Percentiles rank a stretch among this genome's conserved stretches.
Evolutionary conservation across 2,888 invertebrate genomes (phyloP).

Genomic region (Zaprionus lineosus): DNA sequence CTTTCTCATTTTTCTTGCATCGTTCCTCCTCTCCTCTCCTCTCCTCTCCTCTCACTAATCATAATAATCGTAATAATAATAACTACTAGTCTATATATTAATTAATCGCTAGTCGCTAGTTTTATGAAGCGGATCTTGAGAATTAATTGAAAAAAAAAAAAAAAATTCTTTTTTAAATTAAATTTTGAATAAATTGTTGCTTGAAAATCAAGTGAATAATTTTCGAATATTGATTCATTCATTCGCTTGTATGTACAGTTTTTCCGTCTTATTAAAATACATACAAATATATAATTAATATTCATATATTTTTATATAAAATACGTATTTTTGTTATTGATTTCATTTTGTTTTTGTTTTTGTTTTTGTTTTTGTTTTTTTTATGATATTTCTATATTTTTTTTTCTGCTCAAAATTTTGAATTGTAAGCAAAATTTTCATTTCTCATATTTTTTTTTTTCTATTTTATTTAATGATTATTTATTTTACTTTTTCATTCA

Average conservation of each 20-base stretch:
- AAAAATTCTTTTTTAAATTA: too few species aligned
- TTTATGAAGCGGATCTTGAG: constrained; percentile 34
- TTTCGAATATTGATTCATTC: not conserved
- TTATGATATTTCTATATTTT: constrained; percentile 19
- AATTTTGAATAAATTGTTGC: too few species aligned
- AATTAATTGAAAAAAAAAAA: not conserved
- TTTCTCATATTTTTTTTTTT: constrained; percentile 10
- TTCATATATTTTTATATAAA: constrained; percentile 67
- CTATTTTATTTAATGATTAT: constrained; percentile 12
- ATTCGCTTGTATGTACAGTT: constrained; percentile 27
- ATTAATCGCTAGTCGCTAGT: constrained; percentile 45
- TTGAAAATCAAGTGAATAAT: too few species aligned
- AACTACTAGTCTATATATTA: constrained; percentile 61
- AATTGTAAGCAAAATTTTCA: constrained; percentile 46
- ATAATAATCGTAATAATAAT: constrained; percentile 62
- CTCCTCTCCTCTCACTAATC: constrained; percentile 60
- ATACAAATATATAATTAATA: constrained; percentile 56
- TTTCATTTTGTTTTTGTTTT: too few species aligned
- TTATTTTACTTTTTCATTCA: constrained; percentile 34
- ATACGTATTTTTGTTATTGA: constrained; percentile 55
- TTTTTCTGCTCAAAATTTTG: constrained; percentile 41
- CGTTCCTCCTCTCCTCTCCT: constrained; percentile 44
- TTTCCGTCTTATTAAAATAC: constrained; percentile 55
- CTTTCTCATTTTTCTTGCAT: too few species aligned
- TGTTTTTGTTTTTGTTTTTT: constrained; percentile 13